Base-by-base conservation (phyloP, 2,888 invertebrate genomes). In the Agonopterix heracliana region DNA sequence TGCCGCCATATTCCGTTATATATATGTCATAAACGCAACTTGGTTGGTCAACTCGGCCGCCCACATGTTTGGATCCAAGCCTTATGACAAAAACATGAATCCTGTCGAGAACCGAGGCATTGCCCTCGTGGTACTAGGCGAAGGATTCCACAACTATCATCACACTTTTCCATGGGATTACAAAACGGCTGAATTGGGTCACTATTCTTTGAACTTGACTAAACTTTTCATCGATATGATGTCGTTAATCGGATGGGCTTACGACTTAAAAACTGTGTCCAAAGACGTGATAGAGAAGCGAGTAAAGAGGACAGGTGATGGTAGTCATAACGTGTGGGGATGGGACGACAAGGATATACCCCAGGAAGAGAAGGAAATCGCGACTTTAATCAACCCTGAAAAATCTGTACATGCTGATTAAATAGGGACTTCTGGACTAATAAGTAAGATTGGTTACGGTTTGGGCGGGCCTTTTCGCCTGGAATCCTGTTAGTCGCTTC, bases 91-190 rank as follows among this genome's bases (percentile, higher is more conserved):
- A 48, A 95, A 97, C 76, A 92, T 96, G 63, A 93, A 92, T 67
- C 94, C 96, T 0, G 84, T 92, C 0, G 92, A 96, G 76, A 94
- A 92, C 60, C 80, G 82, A 17, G 68, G 89, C 0, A 94, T 95
- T 0, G 90, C 94, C 0, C 58, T 93, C 0, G 76, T 92, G 14
- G 92, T 92, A 0, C 72, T 93, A 41, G 95, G 94, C 1, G 94
- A 95, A 78, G 96, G 96, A 0, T 96, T 93, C 92, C 96, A 96
- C 82, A 96, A 96, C 73, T 96, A 95, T 75, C 96, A 96, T 66
- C 96, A 96, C 80, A 89, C 90, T 0, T 96, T 95, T 88, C 95
- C 96, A 0, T 94, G 94, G 92, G 96, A 96, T 68, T 96, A 96
- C 86, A 93, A 94, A 68, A 93, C 95, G 10, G 92, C 94, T 11